Evolutionary conservation across 2,888 invertebrate species (phyloP).

Genomic region (Erpobdella octoculata): DNA sequence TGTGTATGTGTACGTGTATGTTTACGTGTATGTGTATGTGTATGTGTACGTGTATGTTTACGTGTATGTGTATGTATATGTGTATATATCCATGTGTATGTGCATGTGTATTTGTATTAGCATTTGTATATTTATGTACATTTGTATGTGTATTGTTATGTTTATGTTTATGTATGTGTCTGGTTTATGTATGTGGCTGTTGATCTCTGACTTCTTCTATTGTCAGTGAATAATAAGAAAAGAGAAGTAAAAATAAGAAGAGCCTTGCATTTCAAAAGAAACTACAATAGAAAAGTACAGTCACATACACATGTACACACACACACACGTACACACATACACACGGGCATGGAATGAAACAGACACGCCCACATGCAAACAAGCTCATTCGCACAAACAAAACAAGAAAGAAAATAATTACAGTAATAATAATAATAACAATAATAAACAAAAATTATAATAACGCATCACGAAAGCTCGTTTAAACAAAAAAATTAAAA

Average conservation of each 20-base stretch:
- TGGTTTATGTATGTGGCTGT: background rate
- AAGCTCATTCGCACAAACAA: no score
- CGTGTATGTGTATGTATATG: conserved; percentile 6
- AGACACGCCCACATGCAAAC: no score
- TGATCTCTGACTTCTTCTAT: background rate
- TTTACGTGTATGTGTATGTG: conserved; percentile 6
- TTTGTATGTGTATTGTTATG: background rate
- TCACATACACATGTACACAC: background rate
- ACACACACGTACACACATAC: background rate
- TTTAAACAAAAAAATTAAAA: no score
- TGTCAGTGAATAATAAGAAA: background rate
- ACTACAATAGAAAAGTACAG: background rate
- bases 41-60: conserved; percentile 4
- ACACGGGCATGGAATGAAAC: no score
- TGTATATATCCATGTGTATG: conserved; percentile 6
- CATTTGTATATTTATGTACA: background rate
- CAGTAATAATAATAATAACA: no score
- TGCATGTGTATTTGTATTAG: background rate
- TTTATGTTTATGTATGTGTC: background rate
- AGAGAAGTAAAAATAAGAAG: background rate
- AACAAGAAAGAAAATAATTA: no score
- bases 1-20: conserved; percentile 8
- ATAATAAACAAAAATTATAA: no score
- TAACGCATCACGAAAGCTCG: no score
- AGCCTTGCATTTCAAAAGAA: background rate